Base-by-base conservation (phyloP, 2,113 vertebrate genomes). In the Strix aluco region DNA sequence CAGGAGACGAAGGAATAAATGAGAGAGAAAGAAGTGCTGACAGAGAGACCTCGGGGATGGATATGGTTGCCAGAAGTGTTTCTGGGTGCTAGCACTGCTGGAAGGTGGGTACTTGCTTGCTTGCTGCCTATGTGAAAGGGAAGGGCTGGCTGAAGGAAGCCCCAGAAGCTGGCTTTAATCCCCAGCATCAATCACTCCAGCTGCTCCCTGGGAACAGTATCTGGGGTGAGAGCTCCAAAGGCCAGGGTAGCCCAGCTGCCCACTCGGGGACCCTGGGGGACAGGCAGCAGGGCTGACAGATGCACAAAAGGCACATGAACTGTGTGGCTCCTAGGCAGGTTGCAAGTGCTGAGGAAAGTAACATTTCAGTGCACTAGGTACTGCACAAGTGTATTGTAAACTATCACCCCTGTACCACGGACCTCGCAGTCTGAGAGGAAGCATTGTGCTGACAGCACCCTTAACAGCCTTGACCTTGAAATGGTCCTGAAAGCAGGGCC, bases 401-500 rank as follows among this genome's bases (percentile, higher is more conserved):
- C 34, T 78, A 75, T 32, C 32, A 20, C 22, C 42, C 34, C 46
- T 1, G 20, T 6, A 14, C 20, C 66, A 22, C 0, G 0, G 57
- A n/a, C 47, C n/a, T 16, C 0, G 1, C 59, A 17, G 40, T 11
- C 55, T 6, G 47, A 27, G 52, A 17, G 65, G 32, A 36, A 81
- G 32, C 26, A 1, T 4, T 21, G 91, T 23, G 1, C 83, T 81
- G 86, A 11, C 59, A 44, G 81, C 49, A 34, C 70, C 0, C 4
- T 15, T 34, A 32, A 27, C 77, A 86, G n/a, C 75, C 40, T 79
- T 91, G 86, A 96, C 93, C 96, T 97, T 94, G 92, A 80, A 62
- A 77, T 0, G 22, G 78, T 61, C 81, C 78, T 4, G 58, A 69
- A 25, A 84, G 74, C 69, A 12, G 65, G 4, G 42, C 89, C 55